Evolutionary conservation across 1,140 invertebrate species (phyloP).

Genomic region (Drosophila nigrodunni): DNA sequence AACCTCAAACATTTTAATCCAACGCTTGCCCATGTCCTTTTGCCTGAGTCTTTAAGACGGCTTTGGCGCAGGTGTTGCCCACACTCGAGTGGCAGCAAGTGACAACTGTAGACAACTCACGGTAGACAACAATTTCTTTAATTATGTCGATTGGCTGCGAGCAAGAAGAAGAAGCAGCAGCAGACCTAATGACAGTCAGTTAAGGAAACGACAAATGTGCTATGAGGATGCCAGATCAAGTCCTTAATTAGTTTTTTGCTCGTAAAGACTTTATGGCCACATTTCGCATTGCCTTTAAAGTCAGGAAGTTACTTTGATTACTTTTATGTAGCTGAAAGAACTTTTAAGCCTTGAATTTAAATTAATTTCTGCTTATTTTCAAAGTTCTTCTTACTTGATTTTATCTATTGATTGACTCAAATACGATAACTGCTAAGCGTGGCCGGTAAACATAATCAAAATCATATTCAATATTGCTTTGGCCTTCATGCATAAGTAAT

Average conservation of each 20-base stretch:
- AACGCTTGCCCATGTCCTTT: conserved; percentile 12
- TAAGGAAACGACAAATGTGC: conserved; percentile 15
- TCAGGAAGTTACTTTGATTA: not conserved
- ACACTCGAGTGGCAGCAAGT: conserved; percentile 9
- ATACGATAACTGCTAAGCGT: not conserved
- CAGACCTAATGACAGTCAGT: conserved; percentile 2
- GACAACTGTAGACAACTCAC: conserved; percentile 16
- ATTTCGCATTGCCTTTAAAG: not conserved
- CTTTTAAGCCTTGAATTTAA: not conserved
- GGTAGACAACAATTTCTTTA: conserved; percentile 25
- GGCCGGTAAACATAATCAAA: conserved; percentile 1
- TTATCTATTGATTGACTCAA: not conserved
- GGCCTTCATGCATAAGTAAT: not conserved
- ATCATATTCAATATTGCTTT: conserved; percentile 6
- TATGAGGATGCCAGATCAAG: conserved; percentile 6
- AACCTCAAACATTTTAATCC: conserved; percentile 25
- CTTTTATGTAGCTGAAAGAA: not conserved
- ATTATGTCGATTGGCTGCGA: conserved; percentile 30
- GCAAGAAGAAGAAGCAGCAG: not conserved
- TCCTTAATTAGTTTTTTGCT: conserved; percentile 23
- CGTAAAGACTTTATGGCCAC: not conserved
- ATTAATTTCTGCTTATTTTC: not conserved
- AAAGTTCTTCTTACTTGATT: not conserved
- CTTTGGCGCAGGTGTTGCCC: not conserved
- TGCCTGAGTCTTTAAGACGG: conserved; percentile 6